Evolutionary conservation across 2,888 invertebrate genomes (phyloP), one percentile per base, ranked within the genome.

Genomic region (Thumatha senex): DNA sequence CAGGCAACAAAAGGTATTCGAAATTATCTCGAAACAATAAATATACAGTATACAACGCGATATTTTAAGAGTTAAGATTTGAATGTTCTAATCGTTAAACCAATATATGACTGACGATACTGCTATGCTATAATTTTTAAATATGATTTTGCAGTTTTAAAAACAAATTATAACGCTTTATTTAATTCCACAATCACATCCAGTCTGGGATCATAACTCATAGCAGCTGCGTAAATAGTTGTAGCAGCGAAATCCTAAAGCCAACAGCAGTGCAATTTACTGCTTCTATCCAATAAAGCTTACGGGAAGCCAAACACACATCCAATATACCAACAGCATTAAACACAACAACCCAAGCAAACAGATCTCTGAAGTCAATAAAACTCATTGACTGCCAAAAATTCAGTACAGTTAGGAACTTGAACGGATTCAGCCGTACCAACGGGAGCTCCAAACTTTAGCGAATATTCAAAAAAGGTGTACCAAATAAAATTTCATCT

Each of bases 401-500:
- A 64, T 65, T 63, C 62, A 62, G 61, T 67, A 48, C 47, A 62
- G 48, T 61, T 61, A 49, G 51, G 54, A 66, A 70, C 67, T 69
- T 64, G 45, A 41, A 41, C n/a, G 33, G 48, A 53, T 44, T 48
- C 48, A 53, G 48, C 44, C 48, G 40, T 40, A 52, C 40, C 35
- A 13, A 48, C 55, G 51, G 51, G 67, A 69, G 62, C 63, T 60
- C 70, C 60, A 58, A 73, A 75, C 70, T 75, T 76, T 63, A 66
- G 56, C 62, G 68, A 75, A 80, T 86, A 87, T 86, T 86, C 80
- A 80, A 82, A 84, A 83, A 84, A 83, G 67, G 67, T 67, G 61
- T 63, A 79, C 78, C 79, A 83, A 84, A 86, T 86, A 86, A 86
- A 86, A 85, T 86, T 86, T 84, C 84, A 79, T 81, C 82, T 86